Percentiles rank a stretch among this genome's conserved stretches.
These are phyloP conservation scores for Drosophila miranda DNA, from an alignment of 1,140 invertebrate species.

Conservation along the genomic window DNA sequence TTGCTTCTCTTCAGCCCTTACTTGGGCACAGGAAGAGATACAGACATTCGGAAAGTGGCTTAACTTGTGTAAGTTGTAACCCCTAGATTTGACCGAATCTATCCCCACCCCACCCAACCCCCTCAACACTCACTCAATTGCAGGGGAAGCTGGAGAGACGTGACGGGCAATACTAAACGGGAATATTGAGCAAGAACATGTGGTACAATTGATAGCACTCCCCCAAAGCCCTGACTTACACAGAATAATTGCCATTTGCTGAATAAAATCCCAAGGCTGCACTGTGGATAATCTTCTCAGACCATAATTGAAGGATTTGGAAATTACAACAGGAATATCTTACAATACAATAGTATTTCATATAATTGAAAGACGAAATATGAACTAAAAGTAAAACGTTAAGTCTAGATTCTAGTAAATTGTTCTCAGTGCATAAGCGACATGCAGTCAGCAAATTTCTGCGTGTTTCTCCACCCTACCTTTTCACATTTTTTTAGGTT, in stretches of 20 bases:
- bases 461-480: conserved; percentile 19
- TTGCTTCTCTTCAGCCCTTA: conserved; percentile 18
- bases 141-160: conserved; percentile 60
- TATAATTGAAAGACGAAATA: no score
- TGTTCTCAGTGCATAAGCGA: no score
- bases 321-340: no score
- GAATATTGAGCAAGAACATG: conserved; percentile 36
- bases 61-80: conserved; percentile 6
- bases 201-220: conserved; percentile 26
- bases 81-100: conserved; percentile 12
- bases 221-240: no score
- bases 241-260: conserved; percentile 1
- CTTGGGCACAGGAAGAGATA: conserved; percentile 40
- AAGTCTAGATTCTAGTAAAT: no score
- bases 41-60: conserved; percentile 44
- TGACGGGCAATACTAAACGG: conserved; percentile 49
- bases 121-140: conserved; percentile 41
- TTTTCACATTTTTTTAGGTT: conserved; percentile 14
- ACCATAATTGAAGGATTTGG: no score
- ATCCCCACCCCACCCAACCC: no score
- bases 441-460: conserved; percentile 11
- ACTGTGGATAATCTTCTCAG: background rate
- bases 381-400: no score
- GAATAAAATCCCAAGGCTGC: conserved; percentile 30
- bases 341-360: no score